Conservation (phyloP, 2,797 vertebrate genomes). For the Fundulus diaphanus region DNA sequence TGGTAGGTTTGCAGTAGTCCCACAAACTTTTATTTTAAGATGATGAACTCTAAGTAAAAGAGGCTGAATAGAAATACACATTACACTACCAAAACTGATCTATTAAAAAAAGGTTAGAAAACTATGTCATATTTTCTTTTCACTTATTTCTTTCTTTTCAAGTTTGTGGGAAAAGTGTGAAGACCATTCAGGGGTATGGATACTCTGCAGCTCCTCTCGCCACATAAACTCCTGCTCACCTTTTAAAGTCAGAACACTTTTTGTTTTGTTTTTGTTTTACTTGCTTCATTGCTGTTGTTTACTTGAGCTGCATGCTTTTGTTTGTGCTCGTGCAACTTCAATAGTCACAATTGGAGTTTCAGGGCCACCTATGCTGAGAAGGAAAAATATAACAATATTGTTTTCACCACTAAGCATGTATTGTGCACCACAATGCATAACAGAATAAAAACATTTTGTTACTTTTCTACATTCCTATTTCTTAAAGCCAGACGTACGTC, state of each 20-base stretch:
- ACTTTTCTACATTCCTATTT: background rate
- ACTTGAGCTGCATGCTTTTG: slow-evolving; percentile 20
- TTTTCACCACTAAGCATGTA: slow-evolving; percentile 5
- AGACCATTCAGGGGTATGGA: background rate
- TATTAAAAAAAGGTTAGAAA: background rate
- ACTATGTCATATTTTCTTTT: background rate
- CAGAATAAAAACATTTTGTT: background rate
- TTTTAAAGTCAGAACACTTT: background rate
- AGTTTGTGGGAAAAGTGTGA: background rate
- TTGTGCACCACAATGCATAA: background rate
- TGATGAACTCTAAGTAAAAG: background rate
- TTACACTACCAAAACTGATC: background rate
- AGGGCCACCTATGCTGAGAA: slow-evolving; percentile 16
- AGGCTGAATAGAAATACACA: background rate
- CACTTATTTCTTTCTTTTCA: background rate
- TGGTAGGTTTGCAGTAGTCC: no score
- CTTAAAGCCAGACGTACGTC: no score
- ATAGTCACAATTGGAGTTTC: slow-evolving; percentile 26
- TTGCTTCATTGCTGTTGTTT: slow-evolving; percentile 31
- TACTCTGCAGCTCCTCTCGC: background rate
- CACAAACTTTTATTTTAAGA: no score
- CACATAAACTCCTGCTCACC: background rate
- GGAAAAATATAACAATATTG: slow-evolving; percentile 20
- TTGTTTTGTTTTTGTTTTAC: slow-evolving; percentile 17
- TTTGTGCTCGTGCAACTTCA: slow-evolving; percentile 29